Evolutionary conservation across 2,888 invertebrate species (phyloP).

Genomic region (Pseudococcus longispinus): DNA sequence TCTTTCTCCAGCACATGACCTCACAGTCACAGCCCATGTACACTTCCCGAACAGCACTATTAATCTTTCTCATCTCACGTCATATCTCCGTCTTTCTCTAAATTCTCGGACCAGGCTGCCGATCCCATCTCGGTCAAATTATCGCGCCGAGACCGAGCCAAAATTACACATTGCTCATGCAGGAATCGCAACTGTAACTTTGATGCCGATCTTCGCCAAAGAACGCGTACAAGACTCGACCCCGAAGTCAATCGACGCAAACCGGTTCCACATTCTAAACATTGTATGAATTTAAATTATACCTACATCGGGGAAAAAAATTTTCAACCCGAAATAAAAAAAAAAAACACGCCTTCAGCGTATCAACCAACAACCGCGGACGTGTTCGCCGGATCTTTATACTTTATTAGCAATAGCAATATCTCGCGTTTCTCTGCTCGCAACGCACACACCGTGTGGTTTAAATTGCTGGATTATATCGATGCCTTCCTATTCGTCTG

Average conservation of each 20-base stretch:
- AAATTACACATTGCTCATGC: not conserved
- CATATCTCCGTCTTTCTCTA: not conserved
- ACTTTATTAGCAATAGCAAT: not conserved
- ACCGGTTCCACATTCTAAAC: not conserved
- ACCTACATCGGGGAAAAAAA: not conserved
- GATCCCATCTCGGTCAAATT: not conserved
- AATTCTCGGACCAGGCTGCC: not conserved
- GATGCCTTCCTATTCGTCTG: not conserved
- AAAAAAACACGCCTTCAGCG: not conserved
- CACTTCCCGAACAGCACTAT: not conserved
- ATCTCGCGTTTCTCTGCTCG: not conserved
- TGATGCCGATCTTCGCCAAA: not conserved
- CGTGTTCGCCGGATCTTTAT: not conserved
- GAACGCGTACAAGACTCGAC: not conserved
- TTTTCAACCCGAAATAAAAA: not conserved
- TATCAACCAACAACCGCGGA: not conserved
- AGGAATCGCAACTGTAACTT: not conserved
- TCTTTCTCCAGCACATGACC: too few species aligned
- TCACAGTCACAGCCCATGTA: not conserved
- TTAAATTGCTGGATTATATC: not conserved
- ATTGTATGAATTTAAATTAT: slow-evolving; percentile 11
- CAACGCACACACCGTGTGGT: not conserved
- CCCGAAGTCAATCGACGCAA: not conserved
- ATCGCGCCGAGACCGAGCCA: not conserved
- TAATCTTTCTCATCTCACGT: not conserved